Conservation (phyloP, 2,113 vertebrate genomes). For the Lepisosteus oculatus region DNA sequence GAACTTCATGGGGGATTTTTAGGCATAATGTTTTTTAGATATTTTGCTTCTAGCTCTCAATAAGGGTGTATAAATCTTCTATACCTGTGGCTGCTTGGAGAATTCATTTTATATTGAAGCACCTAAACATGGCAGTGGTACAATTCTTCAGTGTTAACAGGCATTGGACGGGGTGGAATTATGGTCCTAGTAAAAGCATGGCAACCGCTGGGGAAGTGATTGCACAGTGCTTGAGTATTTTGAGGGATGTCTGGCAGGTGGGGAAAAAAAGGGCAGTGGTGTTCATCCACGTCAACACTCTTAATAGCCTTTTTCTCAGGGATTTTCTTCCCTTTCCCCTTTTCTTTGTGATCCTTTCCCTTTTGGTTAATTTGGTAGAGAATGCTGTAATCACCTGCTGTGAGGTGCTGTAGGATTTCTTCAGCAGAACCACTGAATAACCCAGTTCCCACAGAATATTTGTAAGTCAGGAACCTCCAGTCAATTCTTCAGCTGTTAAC, state of each 20-base stretch:
- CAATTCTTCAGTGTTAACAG: too few relatives aligned
- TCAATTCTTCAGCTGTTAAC: neutral
- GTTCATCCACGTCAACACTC: neutral
- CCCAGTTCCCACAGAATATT: slow-evolving; percentile 13
- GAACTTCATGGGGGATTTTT: too few relatives aligned
- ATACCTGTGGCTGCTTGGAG: too few relatives aligned
- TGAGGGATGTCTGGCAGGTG: neutral
- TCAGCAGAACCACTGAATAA: neutral
- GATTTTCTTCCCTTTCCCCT: slow-evolving; percentile 11
- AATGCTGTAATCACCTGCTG: slow-evolving; percentile 34
- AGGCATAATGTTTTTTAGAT: too few relatives aligned
- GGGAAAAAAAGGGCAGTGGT: neutral
- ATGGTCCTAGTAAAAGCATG: too few relatives aligned
- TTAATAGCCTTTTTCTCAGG: neutral
- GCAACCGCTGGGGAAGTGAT: too few relatives aligned
- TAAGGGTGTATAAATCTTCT: too few relatives aligned
- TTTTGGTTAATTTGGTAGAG: slow-evolving; percentile 30
- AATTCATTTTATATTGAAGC: too few relatives aligned
- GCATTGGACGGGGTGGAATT: too few relatives aligned
- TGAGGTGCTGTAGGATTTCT: slow-evolving; percentile 27
- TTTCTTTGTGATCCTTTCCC: slow-evolving; percentile 17
- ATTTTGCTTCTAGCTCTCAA: too few relatives aligned
- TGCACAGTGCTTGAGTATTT: neutral
- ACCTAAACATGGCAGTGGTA: too few relatives aligned
- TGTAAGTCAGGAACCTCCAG: too few relatives aligned